Evolutionary conservation across 2,113 vertebrate species (phyloP), one percentile per base, ranked within the genome.

Genomic region (Callocephalon fimbriatum): DNA sequence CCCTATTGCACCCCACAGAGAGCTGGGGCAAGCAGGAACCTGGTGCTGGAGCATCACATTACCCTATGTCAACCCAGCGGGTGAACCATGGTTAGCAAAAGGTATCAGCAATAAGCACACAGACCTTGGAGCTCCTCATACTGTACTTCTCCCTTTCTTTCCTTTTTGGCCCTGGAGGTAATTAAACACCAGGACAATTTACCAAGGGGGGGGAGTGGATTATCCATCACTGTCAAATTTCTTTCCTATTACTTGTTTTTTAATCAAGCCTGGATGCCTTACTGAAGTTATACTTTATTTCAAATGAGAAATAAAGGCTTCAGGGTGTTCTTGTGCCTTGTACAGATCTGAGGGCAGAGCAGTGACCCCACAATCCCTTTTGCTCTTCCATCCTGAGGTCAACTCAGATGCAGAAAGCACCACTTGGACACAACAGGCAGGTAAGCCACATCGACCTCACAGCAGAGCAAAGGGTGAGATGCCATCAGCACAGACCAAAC

Each of bases 101-200:
- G n/a, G 63, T 44, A 51, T 23, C 76, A 31, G 76, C 45, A n/a
- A 51, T 32, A 76, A 59, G 62, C 50, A 74, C 58, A n/a, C 37
- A 17, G 15, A 10, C 59, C 87, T 66, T 2, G 0, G 27, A 73
- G 84, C 84, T 53, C 87, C 89, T 93, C 74, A 76, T 15, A 12
- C 40, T 29, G 14, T 59, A 74, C 51, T 79, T 81, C 56, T 82
- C 6, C 47, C 18, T 90, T 91, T 32, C 50, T 71, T 71, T 67
- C 44, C 9, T 48, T 87, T 83, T 31, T 40, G 74, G 62, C 31
- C 4, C 0, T 56, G 51, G 90, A 95, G 79, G 86, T 92, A 95
- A 95, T 91, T 96, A 96, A 97, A 88, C 79, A 94, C 45, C 35
- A 89, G 72, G 86, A 77, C 75, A 88, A 88, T 88, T 94, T 92